Percentiles rank a stretch among this genome's conserved stretches.
These are phyloP conservation scores for Malurus melanocephalus DNA, from an alignment of 2,113 vertebrate genomes.

Conservation along the genomic window DNA sequence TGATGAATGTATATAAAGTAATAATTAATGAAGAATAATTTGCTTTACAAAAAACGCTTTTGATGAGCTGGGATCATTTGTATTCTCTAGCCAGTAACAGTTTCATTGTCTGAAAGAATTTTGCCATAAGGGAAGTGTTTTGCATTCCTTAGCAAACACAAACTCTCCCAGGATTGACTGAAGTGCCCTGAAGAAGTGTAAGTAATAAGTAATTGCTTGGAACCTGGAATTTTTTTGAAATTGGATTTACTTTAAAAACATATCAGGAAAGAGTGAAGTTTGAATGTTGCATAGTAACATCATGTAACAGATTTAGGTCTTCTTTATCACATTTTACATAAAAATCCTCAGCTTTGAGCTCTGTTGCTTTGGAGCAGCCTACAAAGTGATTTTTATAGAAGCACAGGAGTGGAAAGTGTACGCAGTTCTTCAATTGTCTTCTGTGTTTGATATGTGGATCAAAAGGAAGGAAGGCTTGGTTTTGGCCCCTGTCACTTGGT, in stretches of 20 bases:
- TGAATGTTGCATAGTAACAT: background rate
- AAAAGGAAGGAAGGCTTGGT: background rate
- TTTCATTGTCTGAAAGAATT: slow-evolving; percentile 13
- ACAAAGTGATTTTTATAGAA: background rate
- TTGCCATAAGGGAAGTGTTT: slow-evolving; percentile 3
- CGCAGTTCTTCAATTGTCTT: background rate
- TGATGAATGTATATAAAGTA: background rate
- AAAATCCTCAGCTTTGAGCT: background rate
- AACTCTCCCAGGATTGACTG: background rate
- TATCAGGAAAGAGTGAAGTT: background rate
- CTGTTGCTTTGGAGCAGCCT: background rate
- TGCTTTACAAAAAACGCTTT: background rate
- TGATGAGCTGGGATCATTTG: background rate
- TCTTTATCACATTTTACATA: background rate
- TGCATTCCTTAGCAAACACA: background rate
- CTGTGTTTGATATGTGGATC: background rate
- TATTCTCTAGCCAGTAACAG: background rate
- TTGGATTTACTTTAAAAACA: background rate
- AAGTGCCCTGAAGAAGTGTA: background rate
- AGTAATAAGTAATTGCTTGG: background rate
- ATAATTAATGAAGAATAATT: background rate
- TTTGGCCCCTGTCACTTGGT: background rate
- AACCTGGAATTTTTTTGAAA: background rate
- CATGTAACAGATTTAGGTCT: background rate
- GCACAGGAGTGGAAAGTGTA: background rate